Evolutionary conservation across 2,888 invertebrate genomes (phyloP).

Genomic region (Caenorhabditis sulstoni): DNA sequence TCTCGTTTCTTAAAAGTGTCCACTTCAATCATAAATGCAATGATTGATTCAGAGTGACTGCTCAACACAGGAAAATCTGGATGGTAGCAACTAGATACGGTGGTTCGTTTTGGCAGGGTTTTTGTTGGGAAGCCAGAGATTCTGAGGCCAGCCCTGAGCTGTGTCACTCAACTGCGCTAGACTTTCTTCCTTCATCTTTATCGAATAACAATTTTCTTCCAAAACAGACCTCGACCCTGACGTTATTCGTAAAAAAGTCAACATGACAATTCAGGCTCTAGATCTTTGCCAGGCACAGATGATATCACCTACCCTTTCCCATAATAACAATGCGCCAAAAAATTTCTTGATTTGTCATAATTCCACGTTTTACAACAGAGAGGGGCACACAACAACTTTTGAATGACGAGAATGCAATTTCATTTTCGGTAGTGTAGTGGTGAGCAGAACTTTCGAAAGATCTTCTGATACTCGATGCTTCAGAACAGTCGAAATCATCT

Average conservation of each 20-base stretch:
- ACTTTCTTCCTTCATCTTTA: background rate
- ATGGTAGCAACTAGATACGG: no score
- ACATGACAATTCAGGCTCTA: slow-evolving; percentile 38
- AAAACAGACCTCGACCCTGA: slow-evolving; percentile 14
- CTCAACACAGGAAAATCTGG: no score
- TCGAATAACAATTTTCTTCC: slow-evolving; percentile 13
- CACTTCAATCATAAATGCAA: no score
- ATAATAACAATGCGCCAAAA: slow-evolving; percentile 21
- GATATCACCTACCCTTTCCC: slow-evolving; percentile 27
- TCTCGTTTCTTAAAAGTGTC: no score
- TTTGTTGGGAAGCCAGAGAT: no score
- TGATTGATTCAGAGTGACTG: no score
- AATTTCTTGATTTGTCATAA: slow-evolving; percentile 31
- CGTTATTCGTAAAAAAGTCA: background rate
- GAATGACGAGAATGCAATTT: background rate
- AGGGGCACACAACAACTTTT: background rate
- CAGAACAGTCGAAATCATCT: no score
- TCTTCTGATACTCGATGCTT: no score
- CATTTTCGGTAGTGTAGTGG: background rate
- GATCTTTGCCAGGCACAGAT: slow-evolving; percentile 9
- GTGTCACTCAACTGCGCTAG: slow-evolving; percentile 3
- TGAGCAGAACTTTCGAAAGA: background rate
- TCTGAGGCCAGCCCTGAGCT: background rate
- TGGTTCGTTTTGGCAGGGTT: no score
- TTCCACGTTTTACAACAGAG: background rate